Conservation (phyloP, 2,888 invertebrate species). For the Mimumesa dahlbomi region DNA sequence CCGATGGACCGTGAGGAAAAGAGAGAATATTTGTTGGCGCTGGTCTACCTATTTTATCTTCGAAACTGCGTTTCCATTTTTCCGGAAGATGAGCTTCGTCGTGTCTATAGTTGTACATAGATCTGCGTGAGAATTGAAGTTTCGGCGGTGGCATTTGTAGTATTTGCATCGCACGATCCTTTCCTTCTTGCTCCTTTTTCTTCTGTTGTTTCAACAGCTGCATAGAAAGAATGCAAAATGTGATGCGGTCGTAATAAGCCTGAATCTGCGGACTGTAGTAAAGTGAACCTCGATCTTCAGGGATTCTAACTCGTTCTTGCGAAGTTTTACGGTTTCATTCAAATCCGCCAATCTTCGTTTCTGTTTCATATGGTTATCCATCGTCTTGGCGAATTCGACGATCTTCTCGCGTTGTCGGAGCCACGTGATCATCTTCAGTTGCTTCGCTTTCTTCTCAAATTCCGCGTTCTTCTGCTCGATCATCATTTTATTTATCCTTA, state of each 20-base stretch:
- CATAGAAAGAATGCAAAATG: not conserved
- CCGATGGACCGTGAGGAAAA: too few relatives aligned
- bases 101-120: conserved; percentile 1
- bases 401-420: conserved; percentile 39
- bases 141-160: conserved; percentile 58
- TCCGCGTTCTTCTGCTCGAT: conserved; percentile 20
- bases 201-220: conserved; percentile 26
- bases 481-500: conserved; percentile 25
- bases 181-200: conserved; percentile 37
- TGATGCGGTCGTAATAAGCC: not conserved
- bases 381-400: conserved; percentile 23
- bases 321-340: not conserved
- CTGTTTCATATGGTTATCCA: not conserved
- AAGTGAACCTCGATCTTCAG: conserved; percentile 34
- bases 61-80: not conserved
- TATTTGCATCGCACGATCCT: conserved; percentile 27
- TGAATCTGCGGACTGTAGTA: too few relatives aligned
- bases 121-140: conserved; percentile 35
- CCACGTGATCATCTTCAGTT: conserved; percentile 44
- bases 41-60: conserved; percentile 26
- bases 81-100: not conserved
- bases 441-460: not conserved
- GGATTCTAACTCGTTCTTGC: conserved; percentile 7
- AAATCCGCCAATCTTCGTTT: not conserved
- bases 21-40: too few relatives aligned